Evolutionary conservation across 2,888 invertebrate genomes (phyloP), one percentile per base, ranked within the genome.

Genomic region (Scrobipalpa atriplicella): DNA sequence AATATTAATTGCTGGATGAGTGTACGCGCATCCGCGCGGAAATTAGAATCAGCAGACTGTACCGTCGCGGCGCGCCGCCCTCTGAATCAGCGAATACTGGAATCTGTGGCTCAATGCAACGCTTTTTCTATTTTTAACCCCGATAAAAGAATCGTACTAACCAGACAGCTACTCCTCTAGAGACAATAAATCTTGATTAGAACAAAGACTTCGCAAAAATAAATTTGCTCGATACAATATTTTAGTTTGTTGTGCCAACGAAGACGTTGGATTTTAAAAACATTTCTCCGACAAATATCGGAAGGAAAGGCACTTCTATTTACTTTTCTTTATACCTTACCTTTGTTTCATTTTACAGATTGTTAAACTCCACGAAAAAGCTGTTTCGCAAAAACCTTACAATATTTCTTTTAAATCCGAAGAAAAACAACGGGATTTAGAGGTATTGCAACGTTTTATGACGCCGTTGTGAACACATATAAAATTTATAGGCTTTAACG

Each of bases 401-500:
- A 81, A 82, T 81, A 80, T 84, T 76, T 78, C 78, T 79, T 75
- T 81, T 77, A 83, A 83, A 85, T 82, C 78, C 77, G 80, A 81
- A 79, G 80, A 84, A 85, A 85, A 85, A 83, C 83, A 85, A 83
- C 78, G 76, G 81, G 82, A 84, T 87, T 87, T 84, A 81, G 82
- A 85, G 82, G 85, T 87, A 89, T 86, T 85, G 87, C 86, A 87
- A 87, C 86, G 83, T 87, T 90, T 89, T 89, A 90, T 83, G 82
- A 82, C 81, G 76, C 81, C 81, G 83, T 86, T 88, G 86, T 84
- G 84, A 87, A 84, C 84, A 83, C 78, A 84, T 85, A 84, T 89
- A 86, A 89, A 90, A 85, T 89, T 89, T 89, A 90, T 89, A 85
- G 86, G 80, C 85, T 83, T 85, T 89, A 88, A 88, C 87, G 85